These are phyloP conservation scores for Danaus chrysippus DNA, from an alignment of 2,888 invertebrate genomes.

Conservation along the genomic window DNA sequence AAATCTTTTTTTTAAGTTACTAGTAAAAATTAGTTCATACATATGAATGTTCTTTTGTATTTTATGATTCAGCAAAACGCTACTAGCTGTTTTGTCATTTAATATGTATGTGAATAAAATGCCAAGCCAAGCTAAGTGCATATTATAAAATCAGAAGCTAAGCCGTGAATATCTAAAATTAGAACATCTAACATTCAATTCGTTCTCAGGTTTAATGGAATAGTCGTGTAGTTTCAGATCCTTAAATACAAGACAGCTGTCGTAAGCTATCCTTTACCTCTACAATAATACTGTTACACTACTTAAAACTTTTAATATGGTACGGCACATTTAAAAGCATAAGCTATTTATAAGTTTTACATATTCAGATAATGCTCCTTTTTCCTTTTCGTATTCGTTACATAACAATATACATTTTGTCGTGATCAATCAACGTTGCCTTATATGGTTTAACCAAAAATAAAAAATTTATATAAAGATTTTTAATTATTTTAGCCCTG, in stretches of 20 bases:
- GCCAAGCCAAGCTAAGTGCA: constrained; percentile 38
- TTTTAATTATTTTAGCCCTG: no score
- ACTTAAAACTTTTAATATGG: no score
- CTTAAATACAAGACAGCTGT: constrained; percentile 49
- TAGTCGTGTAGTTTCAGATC: constrained; percentile 62
- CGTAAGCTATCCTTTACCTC: constrained; percentile 35
- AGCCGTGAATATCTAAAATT: constrained; percentile 51
- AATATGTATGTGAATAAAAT: constrained; percentile 37
- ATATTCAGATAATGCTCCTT: no score
- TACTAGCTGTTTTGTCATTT: constrained; percentile 25
- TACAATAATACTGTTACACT: no score
- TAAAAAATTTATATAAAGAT: no score
- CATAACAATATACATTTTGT: no score
- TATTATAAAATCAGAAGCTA: constrained; percentile 41
- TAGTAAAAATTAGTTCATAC: not conserved
- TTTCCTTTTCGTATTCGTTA: no score
- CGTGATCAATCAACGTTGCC: no score
- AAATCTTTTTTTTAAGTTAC: no score
- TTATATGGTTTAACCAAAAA: no score
- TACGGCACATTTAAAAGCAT: no score
- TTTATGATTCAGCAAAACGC: constrained; percentile 26
- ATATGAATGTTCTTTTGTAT: constrained; percentile 19
- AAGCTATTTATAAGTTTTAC: no score
- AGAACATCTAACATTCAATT: constrained; percentile 44
- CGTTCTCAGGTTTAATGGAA: constrained; percentile 65